Base-by-base conservation (phyloP, 1,140 invertebrate species). In the Chlorops oryzae region DNA sequence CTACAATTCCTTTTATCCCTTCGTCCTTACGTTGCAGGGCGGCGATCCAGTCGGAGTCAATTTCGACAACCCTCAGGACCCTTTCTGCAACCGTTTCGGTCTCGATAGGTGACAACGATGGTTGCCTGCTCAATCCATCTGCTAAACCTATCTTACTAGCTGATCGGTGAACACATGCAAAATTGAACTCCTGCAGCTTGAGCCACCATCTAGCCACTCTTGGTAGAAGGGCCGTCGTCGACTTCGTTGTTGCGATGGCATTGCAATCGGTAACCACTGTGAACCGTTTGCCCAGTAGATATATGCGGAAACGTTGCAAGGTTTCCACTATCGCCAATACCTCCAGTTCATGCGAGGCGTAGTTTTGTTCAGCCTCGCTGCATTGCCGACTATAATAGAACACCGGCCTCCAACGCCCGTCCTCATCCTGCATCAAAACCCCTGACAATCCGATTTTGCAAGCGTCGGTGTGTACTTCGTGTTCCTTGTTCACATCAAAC, bases 131-230 rank as follows among this genome's bases (percentile, higher is more conserved):
- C 28, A 32, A 10, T 9, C 28, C 28, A 32, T 32, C 28, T 32
- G 15, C 28, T 9, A 10, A 15, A 32, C 9, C 9, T 15, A 32
- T 32, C 28, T 15, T 32, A 34, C 21, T 18, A 10, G 27, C 44
- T 17, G 25, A 17, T n/a, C 44, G 44, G 35, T 46, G 44, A 17
- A 25, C 23, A 34, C 25, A 32, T 13, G 13, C n/a, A 28, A 28
- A 46, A 46, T 46, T 18, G n/a, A 20, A 50, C 25, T 50, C 48
- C 28, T 50, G 39, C 4, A 43, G 24, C 12, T 51, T 18, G 3
- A 72, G 27, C 55, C 59, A 63, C 72, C 72, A 75, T 0, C 65
- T 38, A 2, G 60, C 64, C 15, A 71, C 58, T 23, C 63, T 41
- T 2, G 65, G 61, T 23, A 59, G 52, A 15, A 52, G 20, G 17